These are phyloP conservation scores for Tetragnatha montana DNA, from an alignment of 2,888 invertebrate species.

Conservation along the genomic window DNA sequence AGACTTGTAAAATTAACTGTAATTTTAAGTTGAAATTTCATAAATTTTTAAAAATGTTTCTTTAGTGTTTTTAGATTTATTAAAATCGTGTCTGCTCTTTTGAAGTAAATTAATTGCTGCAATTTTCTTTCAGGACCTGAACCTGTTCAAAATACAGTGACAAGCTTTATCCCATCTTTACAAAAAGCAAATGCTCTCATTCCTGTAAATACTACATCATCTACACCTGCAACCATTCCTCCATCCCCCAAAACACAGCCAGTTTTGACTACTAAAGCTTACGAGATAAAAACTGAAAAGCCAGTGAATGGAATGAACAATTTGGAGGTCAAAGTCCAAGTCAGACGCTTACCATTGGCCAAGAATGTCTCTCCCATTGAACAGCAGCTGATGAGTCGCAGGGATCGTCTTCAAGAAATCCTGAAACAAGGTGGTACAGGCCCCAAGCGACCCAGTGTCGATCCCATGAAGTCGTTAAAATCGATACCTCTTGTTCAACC, in stretches of 20 bases:
- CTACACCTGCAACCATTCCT: neutral
- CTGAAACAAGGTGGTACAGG: constrained; percentile 31
- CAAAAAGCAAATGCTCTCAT: neutral
- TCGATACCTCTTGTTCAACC: constrained; percentile 50
- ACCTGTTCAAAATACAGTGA: neutral
- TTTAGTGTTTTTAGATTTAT: too few relatives aligned
- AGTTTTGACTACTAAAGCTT: neutral
- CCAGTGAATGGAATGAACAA: neutral
- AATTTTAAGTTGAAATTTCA: too few relatives aligned
- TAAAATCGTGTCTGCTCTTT: too few relatives aligned
- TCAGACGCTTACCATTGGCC: constrained; percentile 46
- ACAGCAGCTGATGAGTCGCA: constrained; percentile 13
- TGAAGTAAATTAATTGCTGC: too few relatives aligned
- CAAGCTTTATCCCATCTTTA: neutral
- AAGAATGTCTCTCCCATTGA: constrained; percentile 1
- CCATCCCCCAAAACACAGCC: neutral
- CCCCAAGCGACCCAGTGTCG: constrained; percentile 22
- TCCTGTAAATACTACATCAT: neutral
- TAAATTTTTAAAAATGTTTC: too few relatives aligned
- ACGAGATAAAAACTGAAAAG: neutral
- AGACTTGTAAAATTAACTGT: too few relatives aligned
- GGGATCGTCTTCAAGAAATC: constrained; percentile 52
- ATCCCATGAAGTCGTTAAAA: constrained; percentile 63
- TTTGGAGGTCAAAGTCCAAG: constrained; percentile 44
- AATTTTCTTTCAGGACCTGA: neutral